Base-by-base conservation (phyloP, 1,140 invertebrate species). In the Carcinoscorpius rotundicauda region DNA sequence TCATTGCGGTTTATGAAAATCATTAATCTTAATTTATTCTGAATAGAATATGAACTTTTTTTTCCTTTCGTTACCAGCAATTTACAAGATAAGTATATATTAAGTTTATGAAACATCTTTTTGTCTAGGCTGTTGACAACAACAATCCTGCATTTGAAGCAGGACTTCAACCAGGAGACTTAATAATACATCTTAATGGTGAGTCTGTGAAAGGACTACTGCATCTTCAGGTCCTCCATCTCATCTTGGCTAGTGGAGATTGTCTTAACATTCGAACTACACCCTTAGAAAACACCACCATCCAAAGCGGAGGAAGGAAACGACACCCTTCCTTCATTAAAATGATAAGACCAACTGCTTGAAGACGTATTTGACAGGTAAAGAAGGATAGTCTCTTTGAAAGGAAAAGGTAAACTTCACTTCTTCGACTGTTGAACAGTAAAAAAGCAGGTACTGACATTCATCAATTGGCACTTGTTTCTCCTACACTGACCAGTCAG, bases 101-200 rank as follows among this genome's bases (percentile, higher is more conserved):
- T 29, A 29, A 29, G 29, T 29, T 29, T 29, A 29, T 29, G 2
- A 29, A 29, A 29, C 29, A 29, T 29, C 29, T 29, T 62, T 69
- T 61, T 70, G 75, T 76, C 11, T 70, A 92, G 90, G 89, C 89
- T 68, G 93, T 98, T 4, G 91, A 94, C 76, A 86, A 88, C 73
- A 87, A 89, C 56, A 93, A 93, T 78, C 92, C 94, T 4, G 93
- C 95, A 4, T 97, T 93, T 81, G 93, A 97, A 74, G 91, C 93
- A 52, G 94, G 94, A 2, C 79, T 98, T 8, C 79, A 92, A 51
- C 90, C 91, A 4, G 92, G 92, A 4, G 93, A 97, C 79, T 82
- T 98, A 63, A 95, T 98, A 70, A 97, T 94, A 4, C 94, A 98
- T 74, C 89, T 98, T 60, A 98, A 98, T 78, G 91, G 91, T 2